Evolutionary conservation across 2,888 invertebrate genomes (phyloP), one percentile per base, ranked within the genome.

Genomic region (Cheilosia scutellata): DNA sequence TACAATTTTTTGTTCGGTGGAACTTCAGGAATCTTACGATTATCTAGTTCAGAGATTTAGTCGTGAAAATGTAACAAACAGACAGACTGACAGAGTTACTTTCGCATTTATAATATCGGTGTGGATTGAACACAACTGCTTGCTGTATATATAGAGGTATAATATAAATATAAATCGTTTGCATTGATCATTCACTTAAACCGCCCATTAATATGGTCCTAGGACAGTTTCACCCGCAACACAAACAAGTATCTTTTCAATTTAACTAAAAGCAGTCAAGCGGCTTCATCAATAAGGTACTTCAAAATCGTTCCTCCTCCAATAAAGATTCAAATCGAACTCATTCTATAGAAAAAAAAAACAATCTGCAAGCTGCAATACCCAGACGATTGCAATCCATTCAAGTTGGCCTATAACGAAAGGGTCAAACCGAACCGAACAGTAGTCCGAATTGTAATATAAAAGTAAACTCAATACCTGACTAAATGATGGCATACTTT

Each of bases 391-490:
- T 13, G 33, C 63, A 49, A 83, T 83, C 70, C 74, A 74, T 70
- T 58, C 25, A 33, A 84, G 71, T 75, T 75, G 78, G 75, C 79
- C 84, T 44, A 74, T 27, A 60, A 55, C 75, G 75, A 65, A 60
- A 62, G 51, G 75, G 70, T 75, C 74, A 75, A 58, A 75, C 49
- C 40, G 58, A 49, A 2, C 11, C 20, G 49, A 58, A 20, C 20
- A 20, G 20, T 20, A 20, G 60, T 70, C 53, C 27, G 11, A 68
- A 29, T 42, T 57, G 27, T 44, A 82, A 63, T 11, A 33, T 37
- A 51, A 72, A 76, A 82, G 71, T 66, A 71, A 70, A 83, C 60
- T 74, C 71, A 25, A 29, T 51, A 86, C 86, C 76, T 82, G 76
- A 33, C 58, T 71, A 71, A 76, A 75, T 70, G 71, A 55, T 62